Evolutionary conservation across 2,888 invertebrate genomes (phyloP).

Genomic region (Atrina japonica): DNA sequence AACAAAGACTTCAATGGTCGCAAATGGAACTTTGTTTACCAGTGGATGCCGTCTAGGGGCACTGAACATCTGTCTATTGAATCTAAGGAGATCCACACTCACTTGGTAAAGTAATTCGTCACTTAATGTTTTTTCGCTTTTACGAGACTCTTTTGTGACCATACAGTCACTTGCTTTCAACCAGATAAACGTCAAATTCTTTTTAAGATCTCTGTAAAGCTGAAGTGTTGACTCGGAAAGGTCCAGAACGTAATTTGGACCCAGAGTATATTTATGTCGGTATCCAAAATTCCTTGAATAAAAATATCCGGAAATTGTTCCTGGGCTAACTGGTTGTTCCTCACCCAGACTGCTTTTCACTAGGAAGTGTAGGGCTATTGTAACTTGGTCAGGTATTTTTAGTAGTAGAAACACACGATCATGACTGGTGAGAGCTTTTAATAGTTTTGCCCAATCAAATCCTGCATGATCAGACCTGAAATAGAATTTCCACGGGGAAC

Average conservation of each 20-base stretch:
- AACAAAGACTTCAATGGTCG: conserved; percentile 43
- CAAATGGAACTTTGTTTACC: conserved; percentile 41
- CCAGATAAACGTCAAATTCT: conserved; percentile 41
- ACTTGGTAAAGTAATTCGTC: conserved; percentile 41
- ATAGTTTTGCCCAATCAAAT: conserved; percentile 43
- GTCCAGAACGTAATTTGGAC: conserved; percentile 41
- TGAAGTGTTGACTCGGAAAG: conserved; percentile 46
- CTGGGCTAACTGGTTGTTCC: conserved; percentile 38
- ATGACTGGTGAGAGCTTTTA: conserved; percentile 38
- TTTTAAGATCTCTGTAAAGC: conserved; percentile 40
- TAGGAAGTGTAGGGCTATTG: conserved; percentile 39
- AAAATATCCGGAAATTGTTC: conserved; percentile 39
- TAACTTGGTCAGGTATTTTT: conserved; percentile 36
- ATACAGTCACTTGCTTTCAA: conserved; percentile 37
- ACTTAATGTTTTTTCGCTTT: conserved; percentile 27
- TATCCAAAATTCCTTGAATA: conserved; percentile 47
- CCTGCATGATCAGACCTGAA: conserved; percentile 13
- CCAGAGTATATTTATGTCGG: conserved; percentile 38
- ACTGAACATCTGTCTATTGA: conserved; percentile 34
- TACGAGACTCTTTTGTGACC: not conserved
- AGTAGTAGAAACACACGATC: conserved; percentile 36
- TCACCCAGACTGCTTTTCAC: conserved; percentile 19
- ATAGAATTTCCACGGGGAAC: conserved; percentile 31
- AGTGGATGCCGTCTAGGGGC: conserved; percentile 41
- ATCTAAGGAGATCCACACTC: conserved; percentile 46